Evolutionary conservation across 1,140 invertebrate genomes (phyloP), one percentile per base, ranked within the genome.

Genomic region (Caenorhabditis latens): DNA sequence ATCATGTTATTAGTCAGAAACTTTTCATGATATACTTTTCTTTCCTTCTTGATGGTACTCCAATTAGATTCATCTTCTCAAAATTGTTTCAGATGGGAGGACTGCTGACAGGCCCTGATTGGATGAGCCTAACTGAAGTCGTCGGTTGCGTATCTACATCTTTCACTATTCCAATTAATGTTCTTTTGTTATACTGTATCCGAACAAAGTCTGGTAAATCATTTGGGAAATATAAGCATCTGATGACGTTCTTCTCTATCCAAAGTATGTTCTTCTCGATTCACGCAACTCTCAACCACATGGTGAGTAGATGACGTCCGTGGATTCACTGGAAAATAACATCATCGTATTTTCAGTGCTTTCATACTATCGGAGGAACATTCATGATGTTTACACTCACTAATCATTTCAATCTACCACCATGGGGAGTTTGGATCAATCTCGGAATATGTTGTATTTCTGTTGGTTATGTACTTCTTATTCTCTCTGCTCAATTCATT

Each of bases 381-480:
- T 71, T 71, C 19, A 71, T 71, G 65, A 71, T 71, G 65, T 71
- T 71, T 71, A 71, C 65, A 7, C 40, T 46, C 40, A 43, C 40
- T 19, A 71, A 71, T 71, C 65, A 43, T 46, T 19, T 43, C 4
- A 11, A 71, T 71, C 65, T 71, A 8, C 65, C 65, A 43, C 19
- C 65, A 46, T 71, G 65, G 65, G 65, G 40, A 32, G 46, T 71
- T 71, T 71, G 65, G 65, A 42, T 46, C 19, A 14, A n/a, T 5
- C 42, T 71, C 8, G 65, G 65, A 43, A 19, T 16, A 7, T 71
- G 65, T 71, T 71, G 65, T 46, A n/a, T 71, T 19, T 71, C 42
- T 43, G 65, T 71, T 46, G 65, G 65, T 19, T 71, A 71, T 46
- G 65, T 71, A 16, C 42, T 71, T 43, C 19, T 71, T 5, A 71